A percentile compares a stretch with the other conserved stretches of the same genome.
Conservation (phyloP, 2,888 invertebrate genomes). For the Trachelus stipa region DNA sequence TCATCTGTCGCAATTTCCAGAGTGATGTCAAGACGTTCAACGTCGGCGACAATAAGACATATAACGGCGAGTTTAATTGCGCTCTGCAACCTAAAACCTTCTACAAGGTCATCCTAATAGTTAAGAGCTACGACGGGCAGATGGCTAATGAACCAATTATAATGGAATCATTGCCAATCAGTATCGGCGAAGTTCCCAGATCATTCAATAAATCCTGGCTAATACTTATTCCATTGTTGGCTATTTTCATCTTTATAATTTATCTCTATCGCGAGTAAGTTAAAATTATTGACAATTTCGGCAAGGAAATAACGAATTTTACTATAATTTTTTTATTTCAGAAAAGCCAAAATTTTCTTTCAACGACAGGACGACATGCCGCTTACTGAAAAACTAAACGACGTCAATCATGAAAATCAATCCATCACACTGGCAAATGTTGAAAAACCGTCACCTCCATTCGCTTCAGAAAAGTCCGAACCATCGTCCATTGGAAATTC, state of each 20-base stretch:
- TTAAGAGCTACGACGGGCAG: slow-evolving; percentile 13
- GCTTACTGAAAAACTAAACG: too few relatives aligned
- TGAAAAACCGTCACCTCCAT: too few relatives aligned
- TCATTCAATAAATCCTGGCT: slow-evolving; percentile 30
- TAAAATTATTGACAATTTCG: slow-evolving; percentile 12
- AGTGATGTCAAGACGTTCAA: slow-evolving; percentile 28
- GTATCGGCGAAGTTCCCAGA: slow-evolving; percentile 25
- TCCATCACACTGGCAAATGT: too few relatives aligned
- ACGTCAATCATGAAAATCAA: too few relatives aligned
- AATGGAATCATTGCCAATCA: slow-evolving; percentile 27
- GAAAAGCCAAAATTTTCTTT: too few relatives aligned
- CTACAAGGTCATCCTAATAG: slow-evolving; percentile 32
- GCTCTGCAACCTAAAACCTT: slow-evolving; percentile 30
- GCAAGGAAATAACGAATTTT: too few relatives aligned
- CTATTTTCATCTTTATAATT: slow-evolving; percentile 13
- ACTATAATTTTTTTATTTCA: too few relatives aligned
- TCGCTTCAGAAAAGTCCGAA: too few relatives aligned
- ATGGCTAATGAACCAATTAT: slow-evolving; percentile 14
- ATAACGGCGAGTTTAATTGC: slow-evolving; percentile 32
- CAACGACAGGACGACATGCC: too few relatives aligned
- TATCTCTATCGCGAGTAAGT: slow-evolving; percentile 32
- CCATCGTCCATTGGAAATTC: too few relatives aligned
- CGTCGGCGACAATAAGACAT: slow-evolving; percentile 36
- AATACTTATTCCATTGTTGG: slow-evolving; percentile 22
- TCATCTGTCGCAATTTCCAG: slow-evolving; percentile 17